A percentile compares a stretch with the other conserved stretches of the same genome.
Conservation (phyloP, 2,797 vertebrate species). For the Aldrovandia affinis region DNA sequence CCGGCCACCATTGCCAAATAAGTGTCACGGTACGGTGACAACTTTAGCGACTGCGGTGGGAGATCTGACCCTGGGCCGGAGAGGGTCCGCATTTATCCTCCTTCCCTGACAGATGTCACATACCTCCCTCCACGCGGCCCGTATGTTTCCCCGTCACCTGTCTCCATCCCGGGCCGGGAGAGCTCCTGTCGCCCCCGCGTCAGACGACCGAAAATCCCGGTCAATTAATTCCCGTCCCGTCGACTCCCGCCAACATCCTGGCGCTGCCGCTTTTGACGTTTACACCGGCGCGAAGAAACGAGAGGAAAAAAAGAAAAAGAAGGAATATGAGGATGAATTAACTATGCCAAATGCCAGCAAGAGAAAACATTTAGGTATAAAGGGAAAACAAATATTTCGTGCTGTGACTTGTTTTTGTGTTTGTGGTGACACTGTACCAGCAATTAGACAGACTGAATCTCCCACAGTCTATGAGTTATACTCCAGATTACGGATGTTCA, state of each 20-base stretch:
- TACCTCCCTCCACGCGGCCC: constrained; percentile 77
- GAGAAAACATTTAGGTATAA: constrained; percentile 6
- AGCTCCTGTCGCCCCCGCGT: constrained; percentile 66
- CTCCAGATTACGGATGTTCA: background rate
- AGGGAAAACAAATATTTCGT: background rate
- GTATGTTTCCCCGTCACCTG: constrained; percentile 79
- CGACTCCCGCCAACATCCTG: background rate
- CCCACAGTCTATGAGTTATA: background rate
- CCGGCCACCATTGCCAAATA: constrained; percentile 70
- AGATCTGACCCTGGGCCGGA: constrained; percentile 71
- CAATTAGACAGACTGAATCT: constrained; percentile 13
- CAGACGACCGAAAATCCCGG: background rate
- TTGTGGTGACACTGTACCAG: background rate
- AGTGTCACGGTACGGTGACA: constrained; percentile 74
- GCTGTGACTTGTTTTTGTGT: constrained; percentile 19
- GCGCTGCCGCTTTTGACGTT: background rate
- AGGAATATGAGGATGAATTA: constrained; percentile 5
- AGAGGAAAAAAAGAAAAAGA: background rate
- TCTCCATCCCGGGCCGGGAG: constrained; percentile 76
- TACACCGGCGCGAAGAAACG: background rate
- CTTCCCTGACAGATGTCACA: constrained; percentile 78
- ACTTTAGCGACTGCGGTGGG: constrained; percentile 69
- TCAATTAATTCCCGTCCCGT: constrained; percentile 28
- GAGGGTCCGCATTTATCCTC: constrained; percentile 53
- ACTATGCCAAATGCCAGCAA: background rate